Evolutionary conservation across 2,113 vertebrate species (phyloP).

Genomic region (Macquaria ambigua): DNA sequence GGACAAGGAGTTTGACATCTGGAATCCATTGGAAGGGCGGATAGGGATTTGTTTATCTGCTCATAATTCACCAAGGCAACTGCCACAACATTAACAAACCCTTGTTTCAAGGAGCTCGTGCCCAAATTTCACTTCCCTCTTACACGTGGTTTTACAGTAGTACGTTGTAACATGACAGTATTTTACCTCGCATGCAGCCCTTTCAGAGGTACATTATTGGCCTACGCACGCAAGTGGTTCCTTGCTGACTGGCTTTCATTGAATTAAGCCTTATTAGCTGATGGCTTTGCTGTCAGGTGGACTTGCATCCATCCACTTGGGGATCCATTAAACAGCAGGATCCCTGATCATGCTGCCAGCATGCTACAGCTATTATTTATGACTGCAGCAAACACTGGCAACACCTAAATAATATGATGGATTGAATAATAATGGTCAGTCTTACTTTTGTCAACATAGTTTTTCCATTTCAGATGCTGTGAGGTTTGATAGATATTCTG

Average conservation of each 20-base stretch:
- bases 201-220: not conserved
- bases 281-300: slow-evolving; percentile 13
- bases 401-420: not conserved
- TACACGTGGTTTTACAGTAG: not conserved
- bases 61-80: slow-evolving; percentile 7
- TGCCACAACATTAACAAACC: not conserved
- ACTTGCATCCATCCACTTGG: not conserved
- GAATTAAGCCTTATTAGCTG: slow-evolving; percentile 33
- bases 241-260: slow-evolving; percentile 16
- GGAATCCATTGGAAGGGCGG: slow-evolving; percentile 9
- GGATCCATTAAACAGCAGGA: slow-evolving; percentile 17
- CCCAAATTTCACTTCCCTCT: not conserved
- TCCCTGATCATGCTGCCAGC: slow-evolving; percentile 6
- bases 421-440: not conserved
- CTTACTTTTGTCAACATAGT: not conserved
- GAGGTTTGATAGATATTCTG: not conserved
- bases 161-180: not conserved
- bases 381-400: not conserved
- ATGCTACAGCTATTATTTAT: not conserved
- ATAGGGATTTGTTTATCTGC: slow-evolving; percentile 10
- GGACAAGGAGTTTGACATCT: slow-evolving; percentile 23
- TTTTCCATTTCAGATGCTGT: not conserved
- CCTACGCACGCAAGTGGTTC: slow-evolving; percentile 1
- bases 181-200: not conserved
- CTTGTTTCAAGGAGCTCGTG: not conserved